Percentiles rank a stretch among this genome's conserved stretches.
These are phyloP conservation scores for Orthosia cruda DNA, from an alignment of 2,888 invertebrate species.

Conservation along the genomic window DNA sequence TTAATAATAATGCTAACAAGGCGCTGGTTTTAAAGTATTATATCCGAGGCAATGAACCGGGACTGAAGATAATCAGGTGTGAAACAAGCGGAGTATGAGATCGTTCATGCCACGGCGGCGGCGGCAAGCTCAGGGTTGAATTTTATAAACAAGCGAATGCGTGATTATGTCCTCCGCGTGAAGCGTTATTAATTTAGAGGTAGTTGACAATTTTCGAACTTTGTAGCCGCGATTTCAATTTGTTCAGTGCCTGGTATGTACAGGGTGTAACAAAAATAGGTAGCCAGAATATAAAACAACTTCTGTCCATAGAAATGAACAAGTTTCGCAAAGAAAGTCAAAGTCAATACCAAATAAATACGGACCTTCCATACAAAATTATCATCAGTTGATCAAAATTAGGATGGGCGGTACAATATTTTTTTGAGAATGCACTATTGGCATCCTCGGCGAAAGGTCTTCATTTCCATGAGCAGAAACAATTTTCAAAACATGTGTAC, in stretches of 20 bases:
- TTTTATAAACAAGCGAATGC: conserved; percentile 63
- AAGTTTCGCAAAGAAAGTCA: too few relatives aligned
- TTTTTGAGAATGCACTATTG: too few relatives aligned
- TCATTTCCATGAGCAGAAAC: too few relatives aligned
- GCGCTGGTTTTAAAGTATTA: conserved; percentile 71
- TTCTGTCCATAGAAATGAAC: too few relatives aligned
- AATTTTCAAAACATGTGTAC: too few relatives aligned
- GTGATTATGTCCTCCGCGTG: conserved; percentile 44
- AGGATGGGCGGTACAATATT: too few relatives aligned
- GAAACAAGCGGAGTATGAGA: conserved; percentile 72
- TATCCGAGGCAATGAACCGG: conserved; percentile 76
- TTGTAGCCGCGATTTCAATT: conserved; percentile 4
- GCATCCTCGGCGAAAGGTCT: too few relatives aligned
- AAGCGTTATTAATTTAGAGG: conserved; percentile 41
- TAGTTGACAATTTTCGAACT: conserved; percentile 25
- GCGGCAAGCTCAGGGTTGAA: conserved; percentile 59
- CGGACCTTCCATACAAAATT: too few relatives aligned
- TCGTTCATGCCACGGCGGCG: conserved; percentile 62
- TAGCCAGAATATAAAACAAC: too few relatives aligned
- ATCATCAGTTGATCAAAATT: too few relatives aligned
- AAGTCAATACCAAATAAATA: too few relatives aligned
- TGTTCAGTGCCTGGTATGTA: background rate
- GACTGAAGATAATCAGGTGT: conserved; percentile 77
- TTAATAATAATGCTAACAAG: conserved; percentile 72
- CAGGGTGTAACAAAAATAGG: too few relatives aligned